Percentiles rank a stretch among this genome's conserved stretches.
These are phyloP conservation scores for Vultur gryphus DNA, from an alignment of 2,797 vertebrate species.

Conservation along the genomic window DNA sequence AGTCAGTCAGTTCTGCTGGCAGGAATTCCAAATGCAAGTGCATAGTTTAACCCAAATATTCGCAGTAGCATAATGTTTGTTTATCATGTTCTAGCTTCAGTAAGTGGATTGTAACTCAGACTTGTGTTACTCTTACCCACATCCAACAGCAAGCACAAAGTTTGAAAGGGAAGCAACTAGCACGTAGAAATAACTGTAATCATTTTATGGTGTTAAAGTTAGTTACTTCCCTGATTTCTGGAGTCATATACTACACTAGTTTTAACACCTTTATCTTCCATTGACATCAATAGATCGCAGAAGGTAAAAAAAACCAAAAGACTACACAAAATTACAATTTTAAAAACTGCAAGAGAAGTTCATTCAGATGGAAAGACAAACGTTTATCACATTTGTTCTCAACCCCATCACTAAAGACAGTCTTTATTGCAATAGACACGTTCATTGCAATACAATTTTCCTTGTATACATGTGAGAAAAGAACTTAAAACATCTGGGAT, in stretches of 20 bases:
- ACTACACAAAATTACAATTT: neutral
- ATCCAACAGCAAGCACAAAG: neutral
- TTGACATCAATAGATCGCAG: neutral
- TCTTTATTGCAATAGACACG: neutral
- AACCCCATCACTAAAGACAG: neutral
- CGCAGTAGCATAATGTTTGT: neutral
- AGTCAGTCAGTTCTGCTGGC: neutral
- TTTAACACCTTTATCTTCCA: neutral
- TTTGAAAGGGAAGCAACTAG: neutral
- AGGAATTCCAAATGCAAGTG: neutral
- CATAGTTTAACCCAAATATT: neutral
- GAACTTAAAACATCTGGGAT: neutral
- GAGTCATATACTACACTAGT: neutral
- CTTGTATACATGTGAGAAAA: neutral
- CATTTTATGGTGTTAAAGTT: neutral
- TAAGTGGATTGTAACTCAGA: neutral
- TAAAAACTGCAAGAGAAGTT: neutral
- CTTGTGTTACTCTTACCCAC: neutral
- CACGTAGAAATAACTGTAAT: neutral
- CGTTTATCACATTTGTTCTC: neutral
- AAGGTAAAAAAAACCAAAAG: neutral
- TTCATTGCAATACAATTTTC: neutral
- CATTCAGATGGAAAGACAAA: neutral
- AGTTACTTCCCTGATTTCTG: neutral
- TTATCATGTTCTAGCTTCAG: neutral